Conservation (phyloP, 2,888 invertebrate species). For the Automeris io region DNA sequence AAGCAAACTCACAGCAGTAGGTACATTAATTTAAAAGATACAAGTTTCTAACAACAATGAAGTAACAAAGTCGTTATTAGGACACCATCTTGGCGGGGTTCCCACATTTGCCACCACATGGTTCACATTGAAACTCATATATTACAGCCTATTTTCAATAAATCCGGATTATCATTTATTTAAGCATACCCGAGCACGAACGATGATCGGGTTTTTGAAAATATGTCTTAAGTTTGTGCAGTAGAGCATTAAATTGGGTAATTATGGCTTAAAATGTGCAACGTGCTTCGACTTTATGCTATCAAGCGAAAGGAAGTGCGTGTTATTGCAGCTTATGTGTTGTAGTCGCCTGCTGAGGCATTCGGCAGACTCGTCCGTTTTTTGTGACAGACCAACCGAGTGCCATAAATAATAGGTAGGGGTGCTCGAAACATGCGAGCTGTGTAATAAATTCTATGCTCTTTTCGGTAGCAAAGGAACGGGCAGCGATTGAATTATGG, state of each 20-base stretch:
- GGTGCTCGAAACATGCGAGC: slow-evolving; percentile 64
- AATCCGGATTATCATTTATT: slow-evolving; percentile 70
- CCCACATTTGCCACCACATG: slow-evolving; percentile 74
- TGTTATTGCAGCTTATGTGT: slow-evolving; percentile 75
- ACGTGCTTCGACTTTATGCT: slow-evolving; percentile 40
- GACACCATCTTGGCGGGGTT: slow-evolving; percentile 72
- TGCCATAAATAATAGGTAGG: slow-evolving; percentile 77
- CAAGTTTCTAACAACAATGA: slow-evolving; percentile 56
- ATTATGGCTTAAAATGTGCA: slow-evolving; percentile 37
- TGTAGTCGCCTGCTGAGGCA: slow-evolving; percentile 72
- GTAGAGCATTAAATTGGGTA: slow-evolving; percentile 43
- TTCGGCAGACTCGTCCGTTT: slow-evolving; percentile 73
- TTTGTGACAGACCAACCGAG: slow-evolving; percentile 75
- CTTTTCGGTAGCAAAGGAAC: slow-evolving; percentile 70
- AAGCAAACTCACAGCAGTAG: not conserved
- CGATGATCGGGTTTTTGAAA: slow-evolving; percentile 26
- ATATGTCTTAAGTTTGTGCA: slow-evolving; percentile 33
- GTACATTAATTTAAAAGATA: slow-evolving; percentile 22
- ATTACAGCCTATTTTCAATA: slow-evolving; percentile 63
- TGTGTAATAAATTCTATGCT: slow-evolving; percentile 75
- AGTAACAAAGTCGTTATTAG: slow-evolving; percentile 68
- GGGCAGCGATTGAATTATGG: slow-evolving; percentile 71
- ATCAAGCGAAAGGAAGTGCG: slow-evolving; percentile 63
- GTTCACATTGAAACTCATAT: slow-evolving; percentile 57
- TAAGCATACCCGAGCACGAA: slow-evolving; percentile 39